A percentile compares a stretch with the other conserved stretches of the same genome.
phyloP scores from a whole-genome alignment of 1,140 invertebrate genomes.

The Platorchestia sp. region DNA sequence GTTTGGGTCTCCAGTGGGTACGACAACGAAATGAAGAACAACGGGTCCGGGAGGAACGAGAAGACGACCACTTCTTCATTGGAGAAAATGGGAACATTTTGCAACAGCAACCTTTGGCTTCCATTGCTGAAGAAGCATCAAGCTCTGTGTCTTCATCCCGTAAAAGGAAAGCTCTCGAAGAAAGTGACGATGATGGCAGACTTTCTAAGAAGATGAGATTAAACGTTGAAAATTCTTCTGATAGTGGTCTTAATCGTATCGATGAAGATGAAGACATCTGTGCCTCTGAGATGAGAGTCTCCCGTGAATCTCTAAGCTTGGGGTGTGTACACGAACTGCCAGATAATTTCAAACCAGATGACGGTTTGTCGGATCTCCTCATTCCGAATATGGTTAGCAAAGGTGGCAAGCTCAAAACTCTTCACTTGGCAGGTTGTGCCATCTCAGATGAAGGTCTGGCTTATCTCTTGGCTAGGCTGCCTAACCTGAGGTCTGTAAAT shows the following conservation, averaged over 20 bases:
- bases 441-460: slow-evolving; percentile 63
- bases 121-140: slow-evolving; percentile 28
- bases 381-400: slow-evolving; percentile 59
- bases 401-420: slow-evolving; percentile 58
- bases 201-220: slow-evolving; percentile 6
- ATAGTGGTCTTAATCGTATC: background rate
- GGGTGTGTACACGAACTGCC: slow-evolving; percentile 35
- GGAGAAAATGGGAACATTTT: slow-evolving; percentile 63
- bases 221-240: background rate
- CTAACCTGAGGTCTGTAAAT: background rate
- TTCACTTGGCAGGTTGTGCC: slow-evolving; percentile 64
- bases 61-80: slow-evolving; percentile 66
- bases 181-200: slow-evolving; percentile 54
- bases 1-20: slow-evolving; percentile 66
- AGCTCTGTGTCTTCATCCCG: slow-evolving; percentile 1
- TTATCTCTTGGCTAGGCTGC: slow-evolving; percentile 50
- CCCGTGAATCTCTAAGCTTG: background rate
- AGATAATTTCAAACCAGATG: slow-evolving; percentile 57
- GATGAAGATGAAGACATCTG: background rate
- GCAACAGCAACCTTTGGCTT: slow-evolving; percentile 8
- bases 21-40: slow-evolving; percentile 60
- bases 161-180: slow-evolving; percentile 58
- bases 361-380: slow-evolving; percentile 60
- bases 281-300: slow-evolving; percentile 19
- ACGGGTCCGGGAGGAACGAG: slow-evolving; percentile 54